Conservation (phyloP, 2,113 vertebrate species). For the Tyrannus savana region DNA sequence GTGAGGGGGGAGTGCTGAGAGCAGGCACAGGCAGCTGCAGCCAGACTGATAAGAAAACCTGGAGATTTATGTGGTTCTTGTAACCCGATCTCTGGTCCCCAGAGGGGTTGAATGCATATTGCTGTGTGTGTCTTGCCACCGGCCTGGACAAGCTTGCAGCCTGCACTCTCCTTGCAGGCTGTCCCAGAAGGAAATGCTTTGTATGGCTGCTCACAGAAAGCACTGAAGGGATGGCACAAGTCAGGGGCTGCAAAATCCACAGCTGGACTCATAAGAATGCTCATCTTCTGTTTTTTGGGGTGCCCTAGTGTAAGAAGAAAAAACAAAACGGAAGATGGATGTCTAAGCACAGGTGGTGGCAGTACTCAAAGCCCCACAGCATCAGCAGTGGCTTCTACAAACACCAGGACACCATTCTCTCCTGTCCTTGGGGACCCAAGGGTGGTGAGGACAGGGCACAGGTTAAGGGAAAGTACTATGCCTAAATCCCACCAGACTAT, state of each 20-base stretch:
- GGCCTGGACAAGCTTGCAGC: rapidly evolving
- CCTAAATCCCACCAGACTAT: background rate
- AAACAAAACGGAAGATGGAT: background rate
- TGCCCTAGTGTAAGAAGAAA: background rate
- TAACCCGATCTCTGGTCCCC: background rate
- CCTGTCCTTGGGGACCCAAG: background rate
- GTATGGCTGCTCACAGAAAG: rapidly evolving
- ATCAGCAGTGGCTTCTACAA: background rate
- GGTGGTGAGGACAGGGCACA: no score
- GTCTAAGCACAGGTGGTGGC: rapidly evolving
- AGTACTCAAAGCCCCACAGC: background rate
- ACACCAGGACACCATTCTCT: background rate
- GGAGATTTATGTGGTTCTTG: background rate
- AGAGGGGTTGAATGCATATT: background rate
- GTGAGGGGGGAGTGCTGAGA: rapidly evolving
- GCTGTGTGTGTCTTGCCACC: background rate
- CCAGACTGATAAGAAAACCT: background rate
- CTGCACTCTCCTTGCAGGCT: background rate
- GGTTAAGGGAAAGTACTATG: background rate
- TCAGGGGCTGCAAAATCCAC: background rate
- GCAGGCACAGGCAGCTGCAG: background rate
- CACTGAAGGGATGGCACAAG: background rate
- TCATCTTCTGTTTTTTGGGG: background rate
- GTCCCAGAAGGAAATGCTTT: rapidly evolving
- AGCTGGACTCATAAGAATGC: background rate